Conservation (phyloP, 2,888 invertebrate genomes). For the Harpalus rufipes region DNA sequence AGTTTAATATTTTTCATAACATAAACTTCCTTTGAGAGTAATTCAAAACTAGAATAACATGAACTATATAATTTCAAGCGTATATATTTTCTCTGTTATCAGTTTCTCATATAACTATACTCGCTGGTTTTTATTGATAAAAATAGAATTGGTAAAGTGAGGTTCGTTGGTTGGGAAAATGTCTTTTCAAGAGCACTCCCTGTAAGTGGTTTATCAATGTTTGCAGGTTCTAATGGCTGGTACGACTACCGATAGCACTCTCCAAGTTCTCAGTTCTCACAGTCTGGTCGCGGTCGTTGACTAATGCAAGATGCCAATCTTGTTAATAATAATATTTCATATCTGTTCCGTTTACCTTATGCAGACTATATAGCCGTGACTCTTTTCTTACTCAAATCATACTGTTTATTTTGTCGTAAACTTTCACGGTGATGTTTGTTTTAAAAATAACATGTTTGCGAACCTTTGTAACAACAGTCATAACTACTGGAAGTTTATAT, state of each 20-base stretch:
- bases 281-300: conserved; percentile 20
- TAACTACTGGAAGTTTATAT: conserved; percentile 14
- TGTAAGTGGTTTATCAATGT: conserved; percentile 44
- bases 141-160: neutral
- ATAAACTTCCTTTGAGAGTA: too few species aligned
- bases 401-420: conserved; percentile 48
- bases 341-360: conserved; percentile 56
- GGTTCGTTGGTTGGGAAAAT: neutral
- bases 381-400: conserved; percentile 42
- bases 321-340: conserved; percentile 59
- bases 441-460: conserved; percentile 33
- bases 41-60: too few species aligned
- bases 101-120: neutral
- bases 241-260: conserved; percentile 16
- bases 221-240: conserved; percentile 37
- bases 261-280: conserved; percentile 29
- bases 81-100: neutral
- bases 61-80: too few species aligned
- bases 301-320: conserved; percentile 56
- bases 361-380: conserved; percentile 38
- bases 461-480: conserved; percentile 7
- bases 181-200: neutral
- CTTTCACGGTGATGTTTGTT: conserved; percentile 30
- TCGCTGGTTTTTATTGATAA: neutral
- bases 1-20: too few species aligned